phyloP scores from a whole-genome alignment of 2,888 invertebrate genomes.

The Drosophila fungiperda region DNA sequence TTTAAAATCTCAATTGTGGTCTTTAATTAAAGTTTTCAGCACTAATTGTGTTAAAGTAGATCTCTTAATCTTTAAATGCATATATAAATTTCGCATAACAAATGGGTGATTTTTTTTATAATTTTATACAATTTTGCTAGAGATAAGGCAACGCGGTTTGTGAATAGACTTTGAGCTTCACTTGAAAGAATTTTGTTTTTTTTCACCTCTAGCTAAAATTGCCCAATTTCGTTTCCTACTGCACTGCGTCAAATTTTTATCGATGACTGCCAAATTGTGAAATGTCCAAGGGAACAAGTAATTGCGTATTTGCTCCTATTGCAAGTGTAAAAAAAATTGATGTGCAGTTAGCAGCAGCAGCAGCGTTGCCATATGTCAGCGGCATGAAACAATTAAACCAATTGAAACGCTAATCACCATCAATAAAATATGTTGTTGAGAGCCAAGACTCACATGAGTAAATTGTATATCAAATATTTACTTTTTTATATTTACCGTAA shows the following conservation, averaged over 20 bases:
- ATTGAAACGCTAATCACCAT: conserved; percentile 29
- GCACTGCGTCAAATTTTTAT: conserved; percentile 29
- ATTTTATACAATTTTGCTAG: background rate
- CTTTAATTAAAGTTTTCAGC: conserved; percentile 32
- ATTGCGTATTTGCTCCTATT: conserved; percentile 14
- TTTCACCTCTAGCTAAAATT: conserved; percentile 27
- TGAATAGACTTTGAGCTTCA: background rate
- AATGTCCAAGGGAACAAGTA: conserved; percentile 11
- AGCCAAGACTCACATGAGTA: conserved; percentile 1
- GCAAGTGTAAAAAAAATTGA: conserved; percentile 14
- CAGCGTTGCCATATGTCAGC: conserved; percentile 26
- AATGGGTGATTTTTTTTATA: background rate
- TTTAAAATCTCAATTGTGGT: conserved; percentile 30
- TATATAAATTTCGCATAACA: background rate
- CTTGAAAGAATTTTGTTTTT: conserved; percentile 20
- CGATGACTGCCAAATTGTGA: conserved; percentile 10
- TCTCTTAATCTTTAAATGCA: background rate
- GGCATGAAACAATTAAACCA: conserved; percentile 21
- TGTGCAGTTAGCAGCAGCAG: conserved; percentile 6
- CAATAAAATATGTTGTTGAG: conserved; percentile 18
- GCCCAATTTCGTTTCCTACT: conserved; percentile 9
- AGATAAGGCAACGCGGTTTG: background rate
- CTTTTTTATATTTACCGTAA: conserved; percentile 4
- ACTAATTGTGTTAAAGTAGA: conserved; percentile 5
- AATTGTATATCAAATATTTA: conserved; percentile 4